Evolutionary conservation across 2,888 invertebrate species (phyloP), one percentile per base, ranked within the genome.

Genomic region (Carterocephalus palaemon): DNA sequence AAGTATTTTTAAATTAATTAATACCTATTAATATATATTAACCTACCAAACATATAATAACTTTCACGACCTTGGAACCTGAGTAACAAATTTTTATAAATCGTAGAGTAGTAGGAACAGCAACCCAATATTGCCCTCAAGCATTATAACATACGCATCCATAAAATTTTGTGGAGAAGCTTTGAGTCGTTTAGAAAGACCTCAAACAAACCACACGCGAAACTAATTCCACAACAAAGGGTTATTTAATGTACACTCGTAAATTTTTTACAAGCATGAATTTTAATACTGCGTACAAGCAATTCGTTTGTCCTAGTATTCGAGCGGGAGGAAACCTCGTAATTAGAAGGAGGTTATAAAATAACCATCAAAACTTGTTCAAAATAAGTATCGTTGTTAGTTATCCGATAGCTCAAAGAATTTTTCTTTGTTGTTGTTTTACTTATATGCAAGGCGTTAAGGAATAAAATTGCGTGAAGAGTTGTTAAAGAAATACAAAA

Each of bases 291-390:
- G 59, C 54, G 64, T 62, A 70, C 72, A 67, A 75, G 77, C 78
- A 79, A 74, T 77, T 68, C 64, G 61, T 60, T 60, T 66, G 69
- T 69, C 74, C 78, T 81, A 80, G 74, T 73, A 66, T 70, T 53
- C 53, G 55, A 63, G 61, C 64, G 67, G 75, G 71, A 79, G 76
- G 78, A 81, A 79, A 80, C 76, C 71, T 72, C 69, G 70, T 79
- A 82, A 85, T 86, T 85, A 82, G 77, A 75, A 75, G 73, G 67
- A 63, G 72, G 78, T 67, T 67, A 75, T 86, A 85, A 85, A 86
- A 85, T 70, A 80, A 74, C 82, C 82, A 83, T 86, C 79, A 85
- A n/a, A 84, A 78, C 69, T 69, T 65, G 72, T 70, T 73, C 68
- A 60, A 51, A 47, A 49, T 67, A 74, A 78, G 69, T 69, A 67